Base-by-base conservation (phyloP, 2,113 vertebrate species). In the Setophaga kirtlandii region DNA sequence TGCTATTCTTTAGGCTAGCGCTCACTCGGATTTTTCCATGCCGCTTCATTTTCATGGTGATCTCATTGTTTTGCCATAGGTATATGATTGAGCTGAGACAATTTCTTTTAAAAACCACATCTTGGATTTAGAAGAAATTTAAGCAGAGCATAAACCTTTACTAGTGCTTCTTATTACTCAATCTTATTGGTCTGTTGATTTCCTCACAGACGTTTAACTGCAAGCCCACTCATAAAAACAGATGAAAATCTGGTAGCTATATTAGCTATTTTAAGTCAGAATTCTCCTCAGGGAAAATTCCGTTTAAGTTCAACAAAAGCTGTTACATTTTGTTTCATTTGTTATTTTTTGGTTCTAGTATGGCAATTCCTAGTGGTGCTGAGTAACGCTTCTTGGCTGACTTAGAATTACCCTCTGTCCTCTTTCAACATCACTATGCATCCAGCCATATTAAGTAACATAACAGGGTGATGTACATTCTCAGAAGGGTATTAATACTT, bases 401-500 rank as follows among this genome's bases (percentile, higher is more conserved):
- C 75, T 77, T 44, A 37, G 14, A 52, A 80, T 86, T 70, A 93
- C 71, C 75, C 88, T 81, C 64, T 75, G 91, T 83, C 44, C 87
- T 89, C 71, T 95, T 96, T 88, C 79, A 60, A 83, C 73, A 93
- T 50, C 44, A 17, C 59, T 28, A 12, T 67, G 78, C 52, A 81
- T 70, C 31, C 76, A 64, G 52, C 0, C 7, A 31, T 41, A 86
- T 47, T 81, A 90, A 71, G 50, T 74, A 93, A 93, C 58, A 42
- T 7, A 85, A 67, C 39, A 83, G n/a, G 9, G 39, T 44, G 44
- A 55, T 86, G 64, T 27, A n/a, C 12, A 16, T 53, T 81, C 60
- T 44, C 58, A 35, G 59, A 31, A 89, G 24, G 10, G 33, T 31
- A 44, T 24, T 75, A 62, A 41, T 87, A 99, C 99, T 99, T 95